A percentile compares a stretch with the other conserved stretches of the same genome.
Evolutionary conservation across 2,888 invertebrate genomes (phyloP).

Genomic region (Selenia dentaria): DNA sequence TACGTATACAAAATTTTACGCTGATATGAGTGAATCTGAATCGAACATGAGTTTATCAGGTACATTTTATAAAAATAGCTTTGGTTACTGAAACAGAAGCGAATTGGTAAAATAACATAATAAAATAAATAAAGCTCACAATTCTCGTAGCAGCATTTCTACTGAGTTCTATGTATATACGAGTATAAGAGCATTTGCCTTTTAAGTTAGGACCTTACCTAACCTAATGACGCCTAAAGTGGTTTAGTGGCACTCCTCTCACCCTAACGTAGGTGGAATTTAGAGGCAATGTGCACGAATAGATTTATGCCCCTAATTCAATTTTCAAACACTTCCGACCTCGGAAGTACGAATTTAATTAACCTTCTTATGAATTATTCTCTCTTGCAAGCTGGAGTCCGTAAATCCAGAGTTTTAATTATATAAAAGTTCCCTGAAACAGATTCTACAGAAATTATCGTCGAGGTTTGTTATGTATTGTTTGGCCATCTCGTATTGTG

Average conservation of each 20-base stretch:
- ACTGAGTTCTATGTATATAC: too few relatives aligned
- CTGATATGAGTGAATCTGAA: too few relatives aligned
- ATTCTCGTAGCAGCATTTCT: too few relatives aligned
- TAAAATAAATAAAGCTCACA: too few relatives aligned
- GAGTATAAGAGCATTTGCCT: constrained; percentile 13
- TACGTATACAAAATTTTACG: too few relatives aligned
- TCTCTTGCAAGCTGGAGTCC: constrained; percentile 49
- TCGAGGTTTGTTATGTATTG: constrained; percentile 42
- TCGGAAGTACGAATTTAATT: constrained; percentile 59
- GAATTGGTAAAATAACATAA: too few relatives aligned
- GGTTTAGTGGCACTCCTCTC: constrained; percentile 27
- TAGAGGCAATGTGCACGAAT: constrained; percentile 35
- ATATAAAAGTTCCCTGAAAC: constrained; percentile 52
- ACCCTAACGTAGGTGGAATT: constrained; percentile 24
- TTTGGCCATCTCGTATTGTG: constrained; percentile 34
- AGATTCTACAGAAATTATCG: constrained; percentile 47
- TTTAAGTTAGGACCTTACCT: constrained; percentile 26
- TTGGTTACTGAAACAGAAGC: too few relatives aligned
- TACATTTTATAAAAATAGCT: too few relatives aligned
- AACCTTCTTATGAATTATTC: constrained; percentile 68
- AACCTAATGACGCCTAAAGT: constrained; percentile 30
- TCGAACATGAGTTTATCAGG: too few relatives aligned
- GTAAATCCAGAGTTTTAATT: constrained; percentile 61
- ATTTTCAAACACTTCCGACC: constrained; percentile 49
- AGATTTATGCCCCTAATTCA: constrained; percentile 49